These are phyloP conservation scores for Fregata magnificens DNA, from an alignment of 2,113 vertebrate species.

Conservation along the genomic window DNA sequence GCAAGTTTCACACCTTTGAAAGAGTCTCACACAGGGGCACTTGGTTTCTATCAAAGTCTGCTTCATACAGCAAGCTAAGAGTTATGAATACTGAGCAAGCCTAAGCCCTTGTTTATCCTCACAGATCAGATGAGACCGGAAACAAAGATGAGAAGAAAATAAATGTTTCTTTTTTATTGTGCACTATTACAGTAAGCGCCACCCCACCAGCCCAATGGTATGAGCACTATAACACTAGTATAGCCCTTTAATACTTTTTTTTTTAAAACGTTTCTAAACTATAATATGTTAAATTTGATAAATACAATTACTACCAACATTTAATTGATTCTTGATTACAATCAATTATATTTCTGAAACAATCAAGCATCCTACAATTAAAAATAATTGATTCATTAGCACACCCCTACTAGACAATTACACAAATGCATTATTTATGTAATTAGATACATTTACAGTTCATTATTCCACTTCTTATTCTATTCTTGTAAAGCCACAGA, in stretches of 20 bases:
- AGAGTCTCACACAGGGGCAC: not conserved
- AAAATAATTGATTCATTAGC: constrained; percentile 81
- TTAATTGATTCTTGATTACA: constrained; percentile 82
- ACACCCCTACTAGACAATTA: constrained; percentile 71
- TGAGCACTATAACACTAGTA: not conserved
- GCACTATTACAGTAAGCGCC: not conserved
- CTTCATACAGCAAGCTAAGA: not conserved
- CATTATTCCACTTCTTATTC: constrained; percentile 66
- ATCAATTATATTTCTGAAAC: constrained; percentile 80
- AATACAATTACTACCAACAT: constrained; percentile 74
- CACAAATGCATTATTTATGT: constrained; percentile 82
- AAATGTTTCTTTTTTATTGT: not conserved
- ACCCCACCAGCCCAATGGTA: not conserved
- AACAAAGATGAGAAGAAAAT: not conserved
- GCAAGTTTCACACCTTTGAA: not conserved
- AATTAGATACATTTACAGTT: constrained; percentile 76
- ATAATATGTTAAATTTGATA: constrained; percentile 64
- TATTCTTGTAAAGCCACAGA: constrained; percentile 65
- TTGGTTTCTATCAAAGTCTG: not conserved
- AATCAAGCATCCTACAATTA: constrained; percentile 78
- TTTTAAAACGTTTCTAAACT: constrained; percentile 8
- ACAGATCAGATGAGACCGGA: not conserved
- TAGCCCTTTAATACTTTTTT: not conserved
- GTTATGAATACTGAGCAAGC: not conserved
- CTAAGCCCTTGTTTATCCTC: not conserved